These are phyloP conservation scores for Tribolium freemani DNA, from an alignment of 2,888 invertebrate genomes.

Conservation along the genomic window DNA sequence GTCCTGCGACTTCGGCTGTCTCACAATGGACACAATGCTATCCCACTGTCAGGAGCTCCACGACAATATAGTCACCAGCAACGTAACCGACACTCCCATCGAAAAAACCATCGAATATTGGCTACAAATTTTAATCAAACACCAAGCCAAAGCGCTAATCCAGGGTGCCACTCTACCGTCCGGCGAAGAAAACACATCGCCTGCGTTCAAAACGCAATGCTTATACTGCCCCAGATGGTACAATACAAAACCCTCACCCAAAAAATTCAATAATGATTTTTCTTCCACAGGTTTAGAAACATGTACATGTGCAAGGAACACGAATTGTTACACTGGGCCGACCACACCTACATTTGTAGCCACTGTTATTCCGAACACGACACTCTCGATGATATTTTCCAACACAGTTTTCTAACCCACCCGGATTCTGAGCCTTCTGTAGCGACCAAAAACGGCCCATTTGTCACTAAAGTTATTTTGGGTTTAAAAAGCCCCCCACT, in stretches of 20 bases:
- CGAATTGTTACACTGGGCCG: conserved; percentile 68
- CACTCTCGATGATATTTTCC: conserved; percentile 53
- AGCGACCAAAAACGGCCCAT: conserved; percentile 16
- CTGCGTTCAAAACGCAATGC: neutral
- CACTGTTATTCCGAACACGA: conserved; percentile 64
- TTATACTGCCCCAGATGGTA: conserved; percentile 38
- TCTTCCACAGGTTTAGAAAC: conserved; percentile 50
- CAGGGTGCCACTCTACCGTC: neutral
- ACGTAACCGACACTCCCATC: conserved; percentile 41
- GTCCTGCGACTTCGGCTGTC: conserved; percentile 73
- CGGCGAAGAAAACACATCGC: neutral
- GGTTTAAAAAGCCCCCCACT: neutral
- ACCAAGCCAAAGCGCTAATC: conserved; percentile 8
- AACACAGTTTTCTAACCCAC: conserved; percentile 55
- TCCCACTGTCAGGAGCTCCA: conserved; percentile 72
- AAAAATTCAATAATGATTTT: neutral
- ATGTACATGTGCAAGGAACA: conserved; percentile 65
- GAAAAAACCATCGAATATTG: conserved; percentile 12
- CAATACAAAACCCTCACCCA: neutral
- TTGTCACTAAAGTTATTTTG: neutral
- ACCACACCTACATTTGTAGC: conserved; percentile 68
- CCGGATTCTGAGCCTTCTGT: neutral
- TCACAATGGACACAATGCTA: conserved; percentile 70
- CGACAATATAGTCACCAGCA: conserved; percentile 39
- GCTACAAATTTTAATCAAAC: conserved; percentile 19